Conservation (phyloP, 2,113 vertebrate genomes). For the Pelvicachromis taeniatus region DNA sequence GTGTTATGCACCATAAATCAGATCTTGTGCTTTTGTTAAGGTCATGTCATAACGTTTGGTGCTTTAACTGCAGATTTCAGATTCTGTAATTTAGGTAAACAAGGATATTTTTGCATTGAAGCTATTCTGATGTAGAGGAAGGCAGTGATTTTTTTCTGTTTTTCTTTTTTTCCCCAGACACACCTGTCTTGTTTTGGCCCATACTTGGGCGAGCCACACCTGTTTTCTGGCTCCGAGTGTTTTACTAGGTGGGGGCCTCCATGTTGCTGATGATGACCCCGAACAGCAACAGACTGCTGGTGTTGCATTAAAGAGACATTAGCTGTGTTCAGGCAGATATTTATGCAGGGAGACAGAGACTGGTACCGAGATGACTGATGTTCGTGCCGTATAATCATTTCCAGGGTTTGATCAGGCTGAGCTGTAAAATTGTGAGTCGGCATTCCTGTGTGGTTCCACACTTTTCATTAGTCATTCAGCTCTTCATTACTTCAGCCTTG, state of each 20-base stretch:
- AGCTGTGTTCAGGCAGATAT: constrained; percentile 4
- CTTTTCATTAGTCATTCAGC: constrained; percentile 7
- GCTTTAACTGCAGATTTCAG: not conserved
- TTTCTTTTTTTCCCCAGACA: not conserved
- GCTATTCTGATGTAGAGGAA: not conserved
- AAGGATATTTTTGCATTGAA: not conserved
- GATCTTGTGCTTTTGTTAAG: not conserved
- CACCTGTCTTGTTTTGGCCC: not conserved
- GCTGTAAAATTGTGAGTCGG: not conserved
- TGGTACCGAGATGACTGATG: not conserved
- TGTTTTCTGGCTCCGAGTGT: not conserved
- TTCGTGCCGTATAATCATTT: not conserved
- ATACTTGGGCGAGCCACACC: not conserved
- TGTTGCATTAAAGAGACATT: constrained; percentile 25
- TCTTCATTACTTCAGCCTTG: not conserved
- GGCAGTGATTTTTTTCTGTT: not conserved
- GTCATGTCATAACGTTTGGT: rapidly evolving
- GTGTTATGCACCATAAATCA: not conserved
- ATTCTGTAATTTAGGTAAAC: not conserved
- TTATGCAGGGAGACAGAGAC: not conserved
- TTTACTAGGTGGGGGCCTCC: not conserved
- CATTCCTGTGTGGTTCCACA: not conserved
- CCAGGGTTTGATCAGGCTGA: not conserved
- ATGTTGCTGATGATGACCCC: not conserved
- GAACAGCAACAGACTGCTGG: not conserved